Conservation (phyloP, 2,888 invertebrate genomes). For the Meteorus colon region DNA sequence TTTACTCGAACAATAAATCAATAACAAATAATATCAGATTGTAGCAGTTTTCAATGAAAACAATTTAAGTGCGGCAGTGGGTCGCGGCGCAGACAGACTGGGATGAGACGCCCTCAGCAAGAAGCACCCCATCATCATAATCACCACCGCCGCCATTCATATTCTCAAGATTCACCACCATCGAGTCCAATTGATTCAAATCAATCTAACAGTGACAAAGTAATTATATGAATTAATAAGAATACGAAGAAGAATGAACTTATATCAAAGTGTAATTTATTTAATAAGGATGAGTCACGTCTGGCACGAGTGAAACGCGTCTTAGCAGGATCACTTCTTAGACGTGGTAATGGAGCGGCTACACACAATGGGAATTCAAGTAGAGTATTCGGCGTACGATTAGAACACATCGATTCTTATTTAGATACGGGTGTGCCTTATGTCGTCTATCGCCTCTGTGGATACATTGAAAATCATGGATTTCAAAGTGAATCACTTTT, state of each 20-base stretch:
- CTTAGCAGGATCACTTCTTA: slow-evolving; percentile 66
- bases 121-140: slow-evolving; percentile 63
- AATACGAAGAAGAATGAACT: background rate
- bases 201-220: slow-evolving; percentile 65
- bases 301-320: slow-evolving; percentile 70
- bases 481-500: slow-evolving; percentile 71
- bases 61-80: slow-evolving; percentile 69
- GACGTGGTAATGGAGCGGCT: slow-evolving; percentile 55
- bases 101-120: slow-evolving; percentile 73
- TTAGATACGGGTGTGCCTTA: slow-evolving; percentile 71
- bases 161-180: slow-evolving; percentile 63
- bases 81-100: slow-evolving; percentile 72
- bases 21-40: too few species aligned
- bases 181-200: slow-evolving; percentile 64
- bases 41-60: slow-evolving; percentile 21
- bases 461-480: slow-evolving; percentile 73
- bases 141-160: slow-evolving; percentile 56
- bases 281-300: slow-evolving; percentile 67
- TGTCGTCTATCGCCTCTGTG: slow-evolving; percentile 72
- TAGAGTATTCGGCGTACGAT: slow-evolving; percentile 67
- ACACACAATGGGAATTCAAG: slow-evolving; percentile 53
- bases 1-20: background rate
- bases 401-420: slow-evolving; percentile 68
- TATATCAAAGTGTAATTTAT: background rate
- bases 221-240: slow-evolving; percentile 38